Evolutionary conservation across 2,797 vertebrate species (phyloP).

Genomic region (Todus mexicanus): DNA sequence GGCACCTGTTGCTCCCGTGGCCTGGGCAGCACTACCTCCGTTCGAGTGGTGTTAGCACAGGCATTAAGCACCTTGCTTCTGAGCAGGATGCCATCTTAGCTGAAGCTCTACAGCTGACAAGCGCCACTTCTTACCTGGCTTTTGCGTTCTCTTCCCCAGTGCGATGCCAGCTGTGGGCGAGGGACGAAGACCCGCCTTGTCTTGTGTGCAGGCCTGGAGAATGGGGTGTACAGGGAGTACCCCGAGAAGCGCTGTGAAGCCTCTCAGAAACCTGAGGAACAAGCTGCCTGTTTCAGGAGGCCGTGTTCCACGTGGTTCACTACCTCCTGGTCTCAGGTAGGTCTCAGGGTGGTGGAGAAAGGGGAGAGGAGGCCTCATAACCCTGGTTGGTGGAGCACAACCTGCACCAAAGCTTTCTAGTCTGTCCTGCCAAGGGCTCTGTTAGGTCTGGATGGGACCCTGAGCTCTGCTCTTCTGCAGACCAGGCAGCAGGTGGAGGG

Average conservation of each 20-base stretch:
- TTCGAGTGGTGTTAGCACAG: not conserved
- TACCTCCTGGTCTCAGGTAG: constrained; percentile 89
- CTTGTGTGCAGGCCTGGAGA: constrained; percentile 81
- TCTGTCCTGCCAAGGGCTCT: not conserved
- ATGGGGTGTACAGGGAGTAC: constrained; percentile 79
- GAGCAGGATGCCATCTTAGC: not conserved
- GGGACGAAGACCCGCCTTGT: constrained; percentile 76
- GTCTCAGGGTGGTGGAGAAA: not conserved
- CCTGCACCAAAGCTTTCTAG: not conserved
- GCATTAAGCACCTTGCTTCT: not conserved
- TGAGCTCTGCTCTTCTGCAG: not conserved
- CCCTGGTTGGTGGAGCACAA: not conserved
- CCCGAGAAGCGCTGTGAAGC: constrained; percentile 71
- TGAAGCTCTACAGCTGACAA: not conserved
- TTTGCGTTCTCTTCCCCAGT: constrained; percentile 60
- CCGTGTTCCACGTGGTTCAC: constrained; percentile 86
- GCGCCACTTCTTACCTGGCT: not conserved
- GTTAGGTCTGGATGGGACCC: not conserved
- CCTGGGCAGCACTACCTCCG: not conserved
- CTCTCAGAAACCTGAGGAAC: constrained; percentile 72
- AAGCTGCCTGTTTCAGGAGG: constrained; percentile 80
- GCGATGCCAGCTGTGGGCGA: constrained; percentile 80
- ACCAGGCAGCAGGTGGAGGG: not conserved
- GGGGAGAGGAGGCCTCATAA: not conserved
- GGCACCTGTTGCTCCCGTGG: not conserved